Conservation (phyloP, 1,140 invertebrate species). For the Bradynema listronoti region DNA sequence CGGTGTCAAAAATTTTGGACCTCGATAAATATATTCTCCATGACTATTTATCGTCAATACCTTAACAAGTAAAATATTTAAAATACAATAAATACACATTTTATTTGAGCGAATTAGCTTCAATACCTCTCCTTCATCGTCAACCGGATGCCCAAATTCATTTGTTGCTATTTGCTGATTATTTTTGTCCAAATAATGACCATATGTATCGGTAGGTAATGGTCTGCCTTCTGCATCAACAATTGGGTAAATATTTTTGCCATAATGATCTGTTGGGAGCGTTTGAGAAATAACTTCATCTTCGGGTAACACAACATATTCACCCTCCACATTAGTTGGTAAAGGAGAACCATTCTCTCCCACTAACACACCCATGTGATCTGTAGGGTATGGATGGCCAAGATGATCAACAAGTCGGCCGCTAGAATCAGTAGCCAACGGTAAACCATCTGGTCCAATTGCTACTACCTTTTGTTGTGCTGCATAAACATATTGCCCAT, state of each 20-base stretch:
- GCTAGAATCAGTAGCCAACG: conserved; percentile 28
- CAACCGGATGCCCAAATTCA: no score
- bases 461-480: no score
- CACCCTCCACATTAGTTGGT: conserved; percentile 28
- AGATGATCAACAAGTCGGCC: conserved; percentile 25
- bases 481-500: no score
- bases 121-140: no score
- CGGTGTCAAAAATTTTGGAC: no score
- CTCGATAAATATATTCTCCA: no score
- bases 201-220: conserved; percentile 43
- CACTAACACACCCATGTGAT: conserved; percentile 16
- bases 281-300: conserved; percentile 6
- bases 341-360: conserved; percentile 30
- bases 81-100: no score
- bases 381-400: conserved; percentile 25
- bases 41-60: no score
- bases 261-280: conserved; percentile 42
- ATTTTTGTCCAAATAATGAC: conserved; percentile 30
- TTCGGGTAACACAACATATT: conserved; percentile 6
- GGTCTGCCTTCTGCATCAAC: conserved; percentile 34
- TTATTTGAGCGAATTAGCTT: no score
- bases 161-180: no score
- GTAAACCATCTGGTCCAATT: conserved; percentile 37
- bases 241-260: conserved; percentile 42
- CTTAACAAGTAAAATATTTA: no score